Evolutionary conservation across 1,140 invertebrate genomes (phyloP).

Genomic region (Drosophila carrolli): DNA sequence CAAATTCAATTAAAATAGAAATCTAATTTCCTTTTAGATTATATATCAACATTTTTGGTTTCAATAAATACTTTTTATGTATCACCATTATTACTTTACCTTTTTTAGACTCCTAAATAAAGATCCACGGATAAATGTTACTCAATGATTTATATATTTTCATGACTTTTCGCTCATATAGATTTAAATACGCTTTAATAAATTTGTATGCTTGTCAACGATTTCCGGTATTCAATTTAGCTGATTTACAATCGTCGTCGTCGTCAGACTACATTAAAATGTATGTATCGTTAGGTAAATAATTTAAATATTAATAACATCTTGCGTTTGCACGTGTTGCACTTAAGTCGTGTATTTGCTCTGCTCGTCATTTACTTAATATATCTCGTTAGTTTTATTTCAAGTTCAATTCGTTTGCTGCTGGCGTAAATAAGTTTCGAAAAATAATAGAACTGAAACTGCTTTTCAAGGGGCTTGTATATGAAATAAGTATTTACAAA

Average conservation of each 20-base stretch:
- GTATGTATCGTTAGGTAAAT: conserved; percentile 72
- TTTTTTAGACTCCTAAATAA: not conserved
- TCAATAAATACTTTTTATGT: not conserved
- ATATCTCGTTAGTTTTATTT: conserved; percentile 43
- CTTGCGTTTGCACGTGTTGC: conserved; percentile 36
- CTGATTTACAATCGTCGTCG: conserved; percentile 67
- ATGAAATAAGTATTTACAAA: conserved; percentile 73
- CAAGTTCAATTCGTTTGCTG: conserved; percentile 56
- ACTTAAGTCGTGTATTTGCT: conserved; percentile 28
- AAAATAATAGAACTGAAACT: conserved; percentile 25
- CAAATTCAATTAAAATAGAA: no score
- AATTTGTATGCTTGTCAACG: conserved; percentile 69
- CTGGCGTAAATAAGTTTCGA: conserved; percentile 39
- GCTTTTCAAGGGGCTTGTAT: conserved; percentile 23
- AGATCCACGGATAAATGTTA: conserved; percentile 42
- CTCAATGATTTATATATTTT: conserved; percentile 78
- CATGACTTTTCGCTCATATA: conserved; percentile 78
- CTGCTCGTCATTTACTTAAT: conserved; percentile 21
- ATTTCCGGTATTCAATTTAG: conserved; percentile 61
- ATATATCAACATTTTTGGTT: no score
- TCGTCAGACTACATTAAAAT: conserved; percentile 65
- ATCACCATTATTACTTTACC: not conserved
- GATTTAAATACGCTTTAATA: conserved; percentile 77
- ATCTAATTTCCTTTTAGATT: not conserved
- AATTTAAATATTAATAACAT: conserved; percentile 80